Evolutionary conservation across 2,797 vertebrate genomes (phyloP), one percentile per base, ranked within the genome.

Genomic region (Trachurus trachurus): DNA sequence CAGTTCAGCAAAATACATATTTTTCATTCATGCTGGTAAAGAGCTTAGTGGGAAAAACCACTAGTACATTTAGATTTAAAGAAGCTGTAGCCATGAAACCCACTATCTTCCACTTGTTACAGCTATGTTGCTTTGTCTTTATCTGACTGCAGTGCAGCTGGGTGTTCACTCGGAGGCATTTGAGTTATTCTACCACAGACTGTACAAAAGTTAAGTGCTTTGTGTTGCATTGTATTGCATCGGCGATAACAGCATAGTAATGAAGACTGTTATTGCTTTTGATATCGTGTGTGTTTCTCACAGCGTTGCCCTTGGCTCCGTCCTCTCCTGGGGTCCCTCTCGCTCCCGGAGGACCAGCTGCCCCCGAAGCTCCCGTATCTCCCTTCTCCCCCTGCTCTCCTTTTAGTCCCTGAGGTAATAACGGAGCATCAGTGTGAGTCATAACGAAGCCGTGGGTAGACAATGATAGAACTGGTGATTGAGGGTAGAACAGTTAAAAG

Each of bases 371-470:
- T n/a, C 98, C 98, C 0, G 97, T 94, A 87, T 99, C 98, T 9
- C 98, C 98, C 68, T 99, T 99, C 92, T 99, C 98, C 4, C 98
- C 98, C 54, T 96, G 95, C 78, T 99, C 98, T 64, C 98, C 98
- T 94, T 97, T 98, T 59, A 93, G 96, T 53, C 98, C 98, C 98
- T 99, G 50, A 67, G 66, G 58, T 0, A 69, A 19, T 26, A 66
- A 21, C 45, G 2, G 4, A 80, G 53, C 71, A 77, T 16, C 68
- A 26, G 26, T 26, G 29, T 6, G 31, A 76, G 61, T 0, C 13
- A 71, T 71, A 49, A 37, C 63, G n/a, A 59, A n/a, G 12, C 15
- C 29, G 39, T 26, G 4, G 11, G 13, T 6, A 44, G 50, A 5
- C 9, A 60, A 15, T 21, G 47, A 66, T 9, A 21, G 31, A 22